Evolutionary conservation across 2,888 invertebrate species (phyloP), one percentile per base, ranked within the genome.

Genomic region (Cyclophora albipunctata): DNA sequence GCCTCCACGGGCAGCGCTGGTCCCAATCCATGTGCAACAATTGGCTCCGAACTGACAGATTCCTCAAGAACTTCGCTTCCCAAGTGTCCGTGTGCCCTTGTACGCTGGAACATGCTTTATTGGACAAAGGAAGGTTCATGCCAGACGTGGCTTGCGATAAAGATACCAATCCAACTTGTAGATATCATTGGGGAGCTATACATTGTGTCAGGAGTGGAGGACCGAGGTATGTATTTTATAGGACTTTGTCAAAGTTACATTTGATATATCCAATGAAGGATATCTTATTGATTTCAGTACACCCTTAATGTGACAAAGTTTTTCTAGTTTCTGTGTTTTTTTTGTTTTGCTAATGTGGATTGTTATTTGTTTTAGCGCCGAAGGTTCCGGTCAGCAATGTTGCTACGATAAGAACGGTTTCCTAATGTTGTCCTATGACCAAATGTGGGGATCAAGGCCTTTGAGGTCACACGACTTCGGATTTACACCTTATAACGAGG

Each of bases 331-430:
- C 20, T 20, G 20, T 20, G 20, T 20, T 20, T 20, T 20, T 20
- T 20, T 20, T 20, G 20, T 20, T 20, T 20, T 20, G 20, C 20
- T 20, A 20, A 20, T 20, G 20, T 20, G 20, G 20, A 20, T 37
- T 37, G 4, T 43, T 34, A 6, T 41, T 40, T 50, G 3, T 71
- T 75, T 45, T 66, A 96, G 96, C 55, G 78, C 93, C 52, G 95
- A 96, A 79, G 97, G 97, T 35, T 94, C 96, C 1, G 98, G 98
- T 49, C 98, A 98, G 73, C 98, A 98, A 73, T 99, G 99, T 69
- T 99, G 99, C 75, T 99, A 99, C 75, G 98, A 98, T 77, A 95
- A 95, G 71, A 94, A 96, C 64, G 93, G 94, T 2, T 96, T 93
- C 80, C 90, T 99, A 34, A 96, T 98, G 95, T 89, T 98, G 79